A percentile compares a stretch with the other conserved stretches of the same genome.
Evolutionary conservation across 2,888 invertebrate species (phyloP).

Genomic region (Dysmachus trigonus): DNA sequence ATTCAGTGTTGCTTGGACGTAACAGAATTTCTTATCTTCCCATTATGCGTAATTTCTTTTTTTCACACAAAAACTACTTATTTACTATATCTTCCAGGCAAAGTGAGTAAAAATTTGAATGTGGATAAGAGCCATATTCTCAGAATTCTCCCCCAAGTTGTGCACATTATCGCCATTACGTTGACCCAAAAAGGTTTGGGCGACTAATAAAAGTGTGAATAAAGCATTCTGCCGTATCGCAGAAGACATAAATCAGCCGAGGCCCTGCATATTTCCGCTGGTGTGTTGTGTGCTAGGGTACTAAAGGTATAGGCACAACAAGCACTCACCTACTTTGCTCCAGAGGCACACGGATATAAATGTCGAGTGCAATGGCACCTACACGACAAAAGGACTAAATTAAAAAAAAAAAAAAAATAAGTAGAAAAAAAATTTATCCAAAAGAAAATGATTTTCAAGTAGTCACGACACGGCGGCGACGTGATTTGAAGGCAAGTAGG

Average conservation of each 20-base stretch:
- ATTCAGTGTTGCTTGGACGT: not conserved
- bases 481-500: slow-evolving; percentile 1
- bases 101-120: not conserved
- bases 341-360: not conserved
- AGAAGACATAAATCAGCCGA: not conserved
- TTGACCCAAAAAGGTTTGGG: not conserved
- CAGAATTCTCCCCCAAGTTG: not conserved
- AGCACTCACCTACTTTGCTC: not conserved
- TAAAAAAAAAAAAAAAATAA: not conserved
- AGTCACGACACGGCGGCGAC: slow-evolving; percentile 23
- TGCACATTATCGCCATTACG: not conserved
- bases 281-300: not conserved
- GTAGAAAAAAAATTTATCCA: not conserved
- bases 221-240: not conserved
- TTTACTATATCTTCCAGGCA: not conserved
- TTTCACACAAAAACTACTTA: not conserved
- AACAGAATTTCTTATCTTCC: not conserved
- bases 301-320: not conserved
- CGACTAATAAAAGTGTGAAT: not conserved
- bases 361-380: not conserved
- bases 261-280: not conserved
- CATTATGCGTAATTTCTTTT: not conserved
- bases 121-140: not conserved
- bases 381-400: not conserved
- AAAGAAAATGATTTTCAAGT: slow-evolving; percentile 28